Conservation (phyloP, 2,888 invertebrate species). For the Eudemis profundana region DNA sequence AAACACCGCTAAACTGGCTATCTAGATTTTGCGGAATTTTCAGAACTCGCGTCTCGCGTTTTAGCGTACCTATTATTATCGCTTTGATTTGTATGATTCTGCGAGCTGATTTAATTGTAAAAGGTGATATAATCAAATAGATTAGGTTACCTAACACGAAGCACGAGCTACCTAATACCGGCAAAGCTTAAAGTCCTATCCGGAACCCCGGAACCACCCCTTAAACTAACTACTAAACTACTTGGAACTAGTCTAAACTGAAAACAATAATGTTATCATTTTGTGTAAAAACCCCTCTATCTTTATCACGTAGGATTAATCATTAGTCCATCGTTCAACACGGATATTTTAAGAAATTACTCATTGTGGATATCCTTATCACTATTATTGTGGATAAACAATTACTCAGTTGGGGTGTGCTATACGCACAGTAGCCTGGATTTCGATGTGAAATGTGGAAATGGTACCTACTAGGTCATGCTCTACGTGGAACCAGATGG, state of each 20-base stretch:
- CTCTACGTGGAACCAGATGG: slow-evolving; percentile 11
- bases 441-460: neutral
- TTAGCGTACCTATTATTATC: no score
- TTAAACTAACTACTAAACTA: no score
- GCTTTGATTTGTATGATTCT: no score
- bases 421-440: slow-evolving; percentile 1
- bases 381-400: slow-evolving; percentile 22
- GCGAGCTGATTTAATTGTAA: no score
- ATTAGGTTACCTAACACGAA: no score
- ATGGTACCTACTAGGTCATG: no score
- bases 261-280: slow-evolving; percentile 19
- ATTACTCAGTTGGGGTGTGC: slow-evolving; percentile 11
- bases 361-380: slow-evolving; percentile 8
- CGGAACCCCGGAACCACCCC: no score
- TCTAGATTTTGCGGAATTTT: neutral
- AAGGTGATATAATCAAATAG: neutral
- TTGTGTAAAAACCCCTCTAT: slow-evolving; percentile 31
- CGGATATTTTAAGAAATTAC: no score
- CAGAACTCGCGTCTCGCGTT: no score
- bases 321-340: neutral
- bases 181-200: slow-evolving; percentile 2
- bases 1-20: no score
- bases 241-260: slow-evolving; percentile 12
- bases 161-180: neutral
- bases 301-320: slow-evolving; percentile 18